These are phyloP conservation scores for Diabrotica balteata DNA, from an alignment of 2,888 invertebrate genomes.

Conservation along the genomic window DNA sequence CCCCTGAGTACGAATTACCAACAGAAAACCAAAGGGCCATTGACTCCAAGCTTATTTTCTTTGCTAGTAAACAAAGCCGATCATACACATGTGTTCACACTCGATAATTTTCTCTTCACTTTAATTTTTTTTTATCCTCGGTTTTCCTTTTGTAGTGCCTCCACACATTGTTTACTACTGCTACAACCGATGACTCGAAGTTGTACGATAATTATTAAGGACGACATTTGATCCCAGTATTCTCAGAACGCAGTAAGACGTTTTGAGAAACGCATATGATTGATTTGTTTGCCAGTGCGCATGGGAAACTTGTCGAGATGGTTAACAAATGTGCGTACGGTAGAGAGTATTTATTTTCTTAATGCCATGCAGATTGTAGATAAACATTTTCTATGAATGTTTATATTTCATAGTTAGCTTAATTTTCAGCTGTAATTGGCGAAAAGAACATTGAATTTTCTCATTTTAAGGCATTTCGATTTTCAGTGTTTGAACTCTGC, in stretches of 20 bases:
- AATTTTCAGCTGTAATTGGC: no score
- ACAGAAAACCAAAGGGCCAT: slow-evolving; percentile 29
- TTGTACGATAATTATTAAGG: slow-evolving; percentile 7
- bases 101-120: slow-evolving; percentile 18
- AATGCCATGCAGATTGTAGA: no score
- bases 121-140: slow-evolving; percentile 10
- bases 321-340: neutral
- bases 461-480: no score
- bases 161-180: slow-evolving; percentile 25
- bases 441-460: no score
- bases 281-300: neutral
- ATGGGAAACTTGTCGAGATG: neutral
- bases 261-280: slow-evolving; percentile 3
- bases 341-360: no score
- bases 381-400: no score
- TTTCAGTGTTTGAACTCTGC: no score
- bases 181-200: slow-evolving; percentile 15
- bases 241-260: neutral
- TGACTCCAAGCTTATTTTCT: slow-evolving; percentile 28
- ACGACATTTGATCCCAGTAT: slow-evolving; percentile 18
- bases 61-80: slow-evolving; percentile 34
- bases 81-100: slow-evolving; percentile 25
- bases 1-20: slow-evolving; percentile 5
- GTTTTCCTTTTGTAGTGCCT: slow-evolving; percentile 11
- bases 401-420: no score